Conservation (phyloP, 2,113 vertebrate species). For the Poeciliopsis occidentalis region DNA sequence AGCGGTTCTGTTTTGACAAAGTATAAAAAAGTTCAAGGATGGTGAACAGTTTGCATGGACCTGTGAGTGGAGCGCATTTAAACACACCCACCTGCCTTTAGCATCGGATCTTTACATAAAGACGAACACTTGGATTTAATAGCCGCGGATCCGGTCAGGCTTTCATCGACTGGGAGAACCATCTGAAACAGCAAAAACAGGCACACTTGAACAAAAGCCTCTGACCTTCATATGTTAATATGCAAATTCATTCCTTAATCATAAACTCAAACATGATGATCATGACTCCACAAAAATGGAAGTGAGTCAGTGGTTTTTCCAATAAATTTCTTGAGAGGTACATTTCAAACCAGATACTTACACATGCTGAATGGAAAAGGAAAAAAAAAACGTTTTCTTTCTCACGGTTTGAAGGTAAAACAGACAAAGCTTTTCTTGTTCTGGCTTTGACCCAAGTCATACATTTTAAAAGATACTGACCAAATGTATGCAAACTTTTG, state of each 20-base stretch:
- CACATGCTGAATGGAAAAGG: too few relatives aligned
- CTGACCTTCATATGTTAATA: background rate
- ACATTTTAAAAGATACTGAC: too few relatives aligned
- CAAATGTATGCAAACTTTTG: too few relatives aligned
- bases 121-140: slow-evolving; percentile 94
- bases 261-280: background rate
- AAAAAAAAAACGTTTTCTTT: too few relatives aligned
- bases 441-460: too few relatives aligned
- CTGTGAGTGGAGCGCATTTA: background rate
- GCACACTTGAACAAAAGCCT: background rate
- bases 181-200: slow-evolving; percentile 77
- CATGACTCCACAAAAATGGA: background rate
- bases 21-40: background rate
- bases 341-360: too few relatives aligned
- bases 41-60: background rate
- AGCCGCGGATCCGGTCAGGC: slow-evolving; percentile 91
- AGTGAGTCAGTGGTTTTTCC: background rate
- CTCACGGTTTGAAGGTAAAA: too few relatives aligned
- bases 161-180: slow-evolving; percentile 96
- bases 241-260: background rate
- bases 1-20: background rate
- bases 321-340: background rate
- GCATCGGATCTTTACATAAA: slow-evolving; percentile 90
- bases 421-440: too few relatives aligned
- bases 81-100: slow-evolving; percentile 88